Evolutionary conservation across 2,888 invertebrate species (phyloP).

Genomic region (Leucophora obtusa): DNA sequence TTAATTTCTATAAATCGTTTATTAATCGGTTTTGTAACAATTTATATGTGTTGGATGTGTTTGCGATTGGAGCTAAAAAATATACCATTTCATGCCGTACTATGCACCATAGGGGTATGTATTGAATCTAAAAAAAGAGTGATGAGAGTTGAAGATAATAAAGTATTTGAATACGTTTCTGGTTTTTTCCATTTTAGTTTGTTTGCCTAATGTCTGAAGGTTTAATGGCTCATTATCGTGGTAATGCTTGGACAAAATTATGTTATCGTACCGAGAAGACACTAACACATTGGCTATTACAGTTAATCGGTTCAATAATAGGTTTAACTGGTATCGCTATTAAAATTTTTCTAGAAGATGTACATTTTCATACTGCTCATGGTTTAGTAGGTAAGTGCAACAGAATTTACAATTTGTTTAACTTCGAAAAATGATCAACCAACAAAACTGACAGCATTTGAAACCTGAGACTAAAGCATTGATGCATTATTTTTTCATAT

Average conservation of each 20-base stretch:
- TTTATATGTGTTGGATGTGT: constrained; percentile 68
- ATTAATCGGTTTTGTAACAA: constrained; percentile 68
- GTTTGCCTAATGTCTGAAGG: constrained; percentile 69
- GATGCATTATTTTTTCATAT: no score
- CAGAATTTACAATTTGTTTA: no score
- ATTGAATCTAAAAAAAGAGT: neutral
- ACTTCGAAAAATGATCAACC: no score
- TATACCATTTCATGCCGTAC: constrained; percentile 68
- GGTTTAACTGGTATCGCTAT: constrained; percentile 66
- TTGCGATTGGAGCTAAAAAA: constrained; percentile 59
- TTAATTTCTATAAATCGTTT: constrained; percentile 67
- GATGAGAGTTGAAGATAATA: neutral
- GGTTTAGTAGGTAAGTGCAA: constrained; percentile 66
- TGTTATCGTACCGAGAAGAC: constrained; percentile 66
- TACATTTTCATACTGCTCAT: constrained; percentile 67
- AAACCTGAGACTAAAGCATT: no score
- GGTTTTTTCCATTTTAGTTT: constrained; percentile 62
- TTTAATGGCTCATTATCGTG: constrained; percentile 67
- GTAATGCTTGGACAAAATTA: constrained; percentile 64
- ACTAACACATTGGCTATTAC: constrained; percentile 66
- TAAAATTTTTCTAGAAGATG: constrained; percentile 65
- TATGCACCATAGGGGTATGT: constrained; percentile 69
- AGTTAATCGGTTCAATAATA: constrained; percentile 65
- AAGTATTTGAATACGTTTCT: neutral
- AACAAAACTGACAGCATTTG: no score